Evolutionary conservation across 2,113 vertebrate species (phyloP), one percentile per base, ranked within the genome.

Genomic region (Stictonetta naevosa): DNA sequence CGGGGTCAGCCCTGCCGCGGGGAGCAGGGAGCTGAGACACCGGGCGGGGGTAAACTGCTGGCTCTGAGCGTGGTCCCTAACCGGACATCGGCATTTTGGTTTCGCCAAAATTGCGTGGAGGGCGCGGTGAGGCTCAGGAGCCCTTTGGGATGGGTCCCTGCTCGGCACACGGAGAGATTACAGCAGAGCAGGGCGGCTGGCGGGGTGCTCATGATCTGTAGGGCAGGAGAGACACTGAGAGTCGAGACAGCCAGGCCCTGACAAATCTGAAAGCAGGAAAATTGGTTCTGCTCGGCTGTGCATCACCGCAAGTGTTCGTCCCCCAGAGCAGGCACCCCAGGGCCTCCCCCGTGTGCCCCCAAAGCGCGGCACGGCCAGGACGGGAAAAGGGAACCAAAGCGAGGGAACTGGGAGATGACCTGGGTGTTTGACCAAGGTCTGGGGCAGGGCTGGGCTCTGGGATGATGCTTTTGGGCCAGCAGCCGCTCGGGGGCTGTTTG

Each of bases 401-500:
- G 6, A 13, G 14, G 10, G 56, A 26, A 50, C 19, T 75, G 88
- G 53, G 63, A 79, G 83, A 29, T 44, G 31, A 85, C 73, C 53
- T 38, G 21, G 6, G 80, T 28, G 29, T 53, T 67, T 52, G 42
- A 25, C 79, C 64, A 84, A 73, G 55, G 81, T 56, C 62, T 0
- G 0, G 86, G 94, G 85, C 90, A 88, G 79, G 96, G 88, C 78
- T 23, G 66, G 63, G 48, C 88, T 96, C 96, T 71, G 66, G 74
- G 80, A 95, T 56, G 77, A 44, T 72, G 77, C 82, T 95, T 96
- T 59, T 76, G 91, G 91, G 78, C 95, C 92, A 75, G 29, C 12
- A 4, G 56, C 83, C 63, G 48, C 38, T 92, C 13, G 55, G 86
- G 36, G 28, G 68, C 60, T 56, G 60, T 64, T 82, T 78, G 46